Evolutionary conservation across 2,113 vertebrate species (phyloP).

Genomic region (Anguilla rostrata): DNA sequence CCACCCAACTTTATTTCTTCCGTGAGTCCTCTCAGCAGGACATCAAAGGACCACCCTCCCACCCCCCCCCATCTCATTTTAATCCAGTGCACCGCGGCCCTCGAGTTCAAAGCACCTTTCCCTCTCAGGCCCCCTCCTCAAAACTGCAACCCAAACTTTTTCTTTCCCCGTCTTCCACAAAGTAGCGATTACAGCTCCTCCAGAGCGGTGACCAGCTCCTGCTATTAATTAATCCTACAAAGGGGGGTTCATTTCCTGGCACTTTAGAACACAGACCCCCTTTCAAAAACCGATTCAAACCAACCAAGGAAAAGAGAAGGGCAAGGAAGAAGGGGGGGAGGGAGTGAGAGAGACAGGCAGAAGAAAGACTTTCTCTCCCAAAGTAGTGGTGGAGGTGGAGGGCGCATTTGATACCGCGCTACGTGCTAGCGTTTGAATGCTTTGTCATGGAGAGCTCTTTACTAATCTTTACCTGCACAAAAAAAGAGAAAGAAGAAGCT

Average conservation of each 20-base stretch:
- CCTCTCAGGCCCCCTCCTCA: conserved; percentile 81
- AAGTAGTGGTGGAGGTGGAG: conserved; percentile 67
- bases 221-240: conserved; percentile 90
- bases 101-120: conserved; percentile 93
- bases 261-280: conserved; percentile 80
- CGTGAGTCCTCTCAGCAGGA: conserved; percentile 88
- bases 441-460: conserved; percentile 68
- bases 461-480: conserved; percentile 76
- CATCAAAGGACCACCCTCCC: conserved; percentile 86
- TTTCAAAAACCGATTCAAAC: conserved; percentile 77
- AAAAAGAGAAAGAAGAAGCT: conserved; percentile 28
- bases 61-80: conserved; percentile 86
- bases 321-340: neutral
- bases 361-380: conserved; percentile 69
- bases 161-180: conserved; percentile 77
- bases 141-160: conserved; percentile 82
- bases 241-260: conserved; percentile 81
- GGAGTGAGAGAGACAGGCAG: conserved; percentile 72
- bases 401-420: conserved; percentile 77
- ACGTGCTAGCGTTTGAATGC: conserved; percentile 72
- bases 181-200: conserved; percentile 84
- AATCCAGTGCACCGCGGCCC: conserved; percentile 92
- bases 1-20: conserved; percentile 87
- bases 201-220: conserved; percentile 79
- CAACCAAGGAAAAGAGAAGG: conserved; percentile 48